Conservation (phyloP, 2,888 invertebrate species). For the Drosophila pegasa region DNA sequence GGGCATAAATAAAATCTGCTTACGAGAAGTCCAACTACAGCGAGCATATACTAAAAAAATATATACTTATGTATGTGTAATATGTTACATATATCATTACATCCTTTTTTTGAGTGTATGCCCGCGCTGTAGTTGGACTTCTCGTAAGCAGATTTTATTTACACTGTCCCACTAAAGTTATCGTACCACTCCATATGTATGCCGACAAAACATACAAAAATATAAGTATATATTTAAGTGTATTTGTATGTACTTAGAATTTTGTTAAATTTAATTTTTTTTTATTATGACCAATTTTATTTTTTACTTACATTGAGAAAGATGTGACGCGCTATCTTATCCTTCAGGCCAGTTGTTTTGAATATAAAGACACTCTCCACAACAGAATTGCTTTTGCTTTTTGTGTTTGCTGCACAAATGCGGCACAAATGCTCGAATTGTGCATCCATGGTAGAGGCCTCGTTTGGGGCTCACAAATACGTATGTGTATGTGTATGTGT, state of each 20-base stretch:
- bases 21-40: no score
- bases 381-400: conserved; percentile 76
- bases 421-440: conserved; percentile 82
- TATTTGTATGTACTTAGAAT: neutral
- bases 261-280: neutral
- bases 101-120: conserved; percentile 3
- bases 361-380: conserved; percentile 82
- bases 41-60: no score
- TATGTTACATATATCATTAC: no score
- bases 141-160: neutral
- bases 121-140: conserved; percentile 4
- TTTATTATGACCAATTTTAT: no score
- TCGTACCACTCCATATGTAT: no score
- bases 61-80: no score
- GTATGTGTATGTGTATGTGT: no score
- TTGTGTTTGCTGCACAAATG: conserved; percentile 82
- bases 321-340: conserved; percentile 78
- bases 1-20: no score
- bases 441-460: conserved; percentile 68
- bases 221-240: neutral
- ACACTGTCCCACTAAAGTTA: no score
- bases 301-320: conserved; percentile 75
- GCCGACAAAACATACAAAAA: no score
- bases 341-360: conserved; percentile 77
- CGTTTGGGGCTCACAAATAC: conserved; percentile 11